Percentiles rank a stretch among this genome's conserved stretches.
Conservation (phyloP, 1,140 invertebrate genomes). For the Lepidurus couesii region DNA sequence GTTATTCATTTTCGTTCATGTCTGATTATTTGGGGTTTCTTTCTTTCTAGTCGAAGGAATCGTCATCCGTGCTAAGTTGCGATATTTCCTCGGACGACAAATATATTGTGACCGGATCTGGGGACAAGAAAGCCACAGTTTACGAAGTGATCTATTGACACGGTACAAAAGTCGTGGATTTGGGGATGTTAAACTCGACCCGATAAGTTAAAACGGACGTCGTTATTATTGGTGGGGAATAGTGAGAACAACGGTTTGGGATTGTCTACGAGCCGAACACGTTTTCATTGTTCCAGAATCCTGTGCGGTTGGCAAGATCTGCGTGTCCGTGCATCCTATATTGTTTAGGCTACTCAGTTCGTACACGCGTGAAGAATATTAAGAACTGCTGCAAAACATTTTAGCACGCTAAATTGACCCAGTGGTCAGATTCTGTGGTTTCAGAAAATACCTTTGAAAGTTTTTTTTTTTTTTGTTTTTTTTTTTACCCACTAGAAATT, state of each 20-base stretch:
- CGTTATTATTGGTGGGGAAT: too few relatives aligned
- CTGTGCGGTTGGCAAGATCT: too few relatives aligned
- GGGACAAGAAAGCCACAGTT: slow-evolving; percentile 97
- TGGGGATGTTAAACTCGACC: too few relatives aligned
- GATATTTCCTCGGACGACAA: slow-evolving; percentile 98
- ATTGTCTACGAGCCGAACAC: too few relatives aligned
- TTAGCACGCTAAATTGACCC: neutral
- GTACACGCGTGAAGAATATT: neutral
- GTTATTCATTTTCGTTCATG: neutral
- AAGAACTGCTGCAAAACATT: neutral
- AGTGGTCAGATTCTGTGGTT: neutral
- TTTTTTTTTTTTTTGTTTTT: neutral
- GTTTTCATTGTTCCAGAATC: too few relatives aligned
- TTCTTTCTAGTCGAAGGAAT: slow-evolving; percentile 88
- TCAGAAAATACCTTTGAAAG: neutral
- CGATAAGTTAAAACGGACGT: too few relatives aligned
- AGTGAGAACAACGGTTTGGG: too few relatives aligned
- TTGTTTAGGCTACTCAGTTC: too few relatives aligned
- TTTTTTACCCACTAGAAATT: neutral
- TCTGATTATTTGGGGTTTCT: neutral
- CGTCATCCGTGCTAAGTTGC: slow-evolving; percentile 95
- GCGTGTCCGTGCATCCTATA: too few relatives aligned
- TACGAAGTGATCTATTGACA: slow-evolving; percentile 93
- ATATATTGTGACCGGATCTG: slow-evolving; percentile 97
- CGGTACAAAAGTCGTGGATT: neutral